A percentile compares a stretch with the other conserved stretches of the same genome.
phyloP scores from a whole-genome alignment of 2,113 vertebrate genomes.

The Axis porcinus region DNA sequence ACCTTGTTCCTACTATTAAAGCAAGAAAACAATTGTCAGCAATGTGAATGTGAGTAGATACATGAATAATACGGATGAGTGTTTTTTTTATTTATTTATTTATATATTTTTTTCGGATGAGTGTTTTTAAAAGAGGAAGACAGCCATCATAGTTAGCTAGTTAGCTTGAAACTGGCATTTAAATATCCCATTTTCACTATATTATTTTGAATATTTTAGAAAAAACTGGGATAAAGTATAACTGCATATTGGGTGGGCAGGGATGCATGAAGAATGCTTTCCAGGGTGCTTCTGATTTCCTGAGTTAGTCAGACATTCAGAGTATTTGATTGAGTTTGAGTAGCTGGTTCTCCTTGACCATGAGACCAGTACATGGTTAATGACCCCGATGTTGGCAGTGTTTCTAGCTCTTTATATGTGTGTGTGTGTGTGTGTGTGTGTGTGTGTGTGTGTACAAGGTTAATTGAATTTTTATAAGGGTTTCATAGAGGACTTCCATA shows the following conservation, averaged over 20 bases:
- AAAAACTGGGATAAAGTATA: background rate
- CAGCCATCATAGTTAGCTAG: background rate
- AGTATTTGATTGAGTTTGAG: background rate
- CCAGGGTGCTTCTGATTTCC: background rate
- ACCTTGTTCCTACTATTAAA: background rate
- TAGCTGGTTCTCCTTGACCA: background rate
- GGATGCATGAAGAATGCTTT: background rate
- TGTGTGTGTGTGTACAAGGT: background rate
- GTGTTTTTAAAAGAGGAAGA: background rate
- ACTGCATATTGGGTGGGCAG: background rate
- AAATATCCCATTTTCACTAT: background rate
- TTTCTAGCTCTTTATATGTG: background rate
- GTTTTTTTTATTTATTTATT: background rate
- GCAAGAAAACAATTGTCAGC: background rate
- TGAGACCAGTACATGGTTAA: background rate
- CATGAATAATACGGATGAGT: background rate
- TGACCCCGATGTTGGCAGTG: background rate
- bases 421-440: background rate
- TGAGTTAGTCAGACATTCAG: background rate
- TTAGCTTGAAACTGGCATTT: background rate
- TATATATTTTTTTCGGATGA: too few species aligned
- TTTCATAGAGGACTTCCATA: slow-evolving; percentile 7
- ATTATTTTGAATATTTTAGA: background rate
- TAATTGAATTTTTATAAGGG: slow-evolving; percentile 41
- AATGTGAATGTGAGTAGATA: background rate